These are phyloP conservation scores for Lepidotrigona ventralis DNA, from an alignment of 1,140 invertebrate genomes.

Conservation along the genomic window DNA sequence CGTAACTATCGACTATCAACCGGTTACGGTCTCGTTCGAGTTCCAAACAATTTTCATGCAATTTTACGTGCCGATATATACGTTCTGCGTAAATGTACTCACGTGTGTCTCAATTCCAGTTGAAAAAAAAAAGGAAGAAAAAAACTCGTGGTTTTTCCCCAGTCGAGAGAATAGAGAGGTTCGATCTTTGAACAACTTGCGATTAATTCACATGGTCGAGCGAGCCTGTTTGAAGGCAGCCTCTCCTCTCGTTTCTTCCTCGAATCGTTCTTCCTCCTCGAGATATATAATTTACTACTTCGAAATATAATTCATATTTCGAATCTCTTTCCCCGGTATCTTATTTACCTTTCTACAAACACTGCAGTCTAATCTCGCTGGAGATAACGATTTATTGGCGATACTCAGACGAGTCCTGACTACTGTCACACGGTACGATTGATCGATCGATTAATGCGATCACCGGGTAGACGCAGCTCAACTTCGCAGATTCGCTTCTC, in stretches of 20 bases:
- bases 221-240: not conserved
- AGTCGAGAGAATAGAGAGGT: not conserved
- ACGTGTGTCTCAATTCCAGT: not conserved
- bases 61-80: no score
- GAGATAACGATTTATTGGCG: conserved; percentile 5
- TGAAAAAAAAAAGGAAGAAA: not conserved
- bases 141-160: not conserved
- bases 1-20: conserved; percentile 1
- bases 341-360: conserved; percentile 1
- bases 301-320: not conserved
- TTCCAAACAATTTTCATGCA: not conserved
- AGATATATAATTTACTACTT: no score
- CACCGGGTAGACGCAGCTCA: not conserved
- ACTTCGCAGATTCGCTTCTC: not conserved
- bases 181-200: not conserved
- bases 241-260: not conserved
- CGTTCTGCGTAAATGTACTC: not conserved
- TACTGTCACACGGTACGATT: conserved; percentile 13
- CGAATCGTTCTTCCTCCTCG: no score
- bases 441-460: not conserved
- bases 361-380: not conserved
- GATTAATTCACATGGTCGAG: conserved; percentile 7
- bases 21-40: no score
- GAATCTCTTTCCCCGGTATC: no score
- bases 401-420: not conserved